A percentile compares a stretch with the other conserved stretches of the same genome.
These are phyloP conservation scores for Sycophila sp. DNA, from an alignment of 1,140 invertebrate species.

Conservation along the genomic window DNA sequence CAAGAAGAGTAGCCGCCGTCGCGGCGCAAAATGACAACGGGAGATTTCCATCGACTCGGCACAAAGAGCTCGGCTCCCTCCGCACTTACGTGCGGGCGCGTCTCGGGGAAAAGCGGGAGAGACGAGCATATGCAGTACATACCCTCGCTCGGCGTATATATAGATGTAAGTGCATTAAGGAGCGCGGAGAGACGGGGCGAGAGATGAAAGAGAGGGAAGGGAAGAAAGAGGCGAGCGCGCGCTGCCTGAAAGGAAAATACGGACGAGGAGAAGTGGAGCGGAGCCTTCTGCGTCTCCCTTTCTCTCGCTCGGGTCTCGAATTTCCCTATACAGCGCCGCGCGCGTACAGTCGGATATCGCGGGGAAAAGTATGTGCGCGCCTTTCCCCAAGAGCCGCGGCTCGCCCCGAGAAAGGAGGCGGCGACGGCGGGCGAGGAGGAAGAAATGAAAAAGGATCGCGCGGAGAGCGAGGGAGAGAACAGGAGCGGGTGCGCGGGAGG, in stretches of 20 bases:
- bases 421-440: neutral
- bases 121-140: no score
- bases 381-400: conserved; percentile 2
- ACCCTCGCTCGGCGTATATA: neutral
- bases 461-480: conserved; percentile 11
- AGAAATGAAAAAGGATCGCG: conserved; percentile 16
- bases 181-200: neutral
- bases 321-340: conserved; percentile 16
- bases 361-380: neutral
- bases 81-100: neutral
- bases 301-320: conserved; percentile 2
- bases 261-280: neutral
- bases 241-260: conserved; percentile 12
- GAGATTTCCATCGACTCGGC: neutral
- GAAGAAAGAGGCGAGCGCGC: no score
- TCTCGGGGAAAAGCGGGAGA: neutral
- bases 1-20: no score
- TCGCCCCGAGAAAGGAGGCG: no score
- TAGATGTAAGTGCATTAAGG: conserved; percentile 11
- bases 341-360: no score
- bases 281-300: neutral
- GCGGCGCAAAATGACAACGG: no score
- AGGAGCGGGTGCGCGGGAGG: neutral
- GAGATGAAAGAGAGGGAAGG: neutral
- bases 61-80: neutral